Percentiles rank a stretch among this genome's conserved stretches.
Conservation (phyloP, 2,113 vertebrate genomes). For the Panurus biarmicus region DNA sequence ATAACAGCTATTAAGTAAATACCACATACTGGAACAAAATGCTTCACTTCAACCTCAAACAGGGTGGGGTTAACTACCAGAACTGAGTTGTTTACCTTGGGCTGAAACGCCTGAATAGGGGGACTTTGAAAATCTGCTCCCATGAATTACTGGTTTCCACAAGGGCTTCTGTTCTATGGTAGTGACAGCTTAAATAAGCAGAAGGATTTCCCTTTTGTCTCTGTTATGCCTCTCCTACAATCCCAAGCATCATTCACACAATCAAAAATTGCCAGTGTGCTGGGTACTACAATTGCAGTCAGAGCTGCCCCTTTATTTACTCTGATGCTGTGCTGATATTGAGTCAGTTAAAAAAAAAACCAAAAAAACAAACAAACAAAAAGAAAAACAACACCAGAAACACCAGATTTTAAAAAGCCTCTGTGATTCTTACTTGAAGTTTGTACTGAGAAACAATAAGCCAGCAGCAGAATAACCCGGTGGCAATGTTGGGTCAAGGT, state of each 20-base stretch:
- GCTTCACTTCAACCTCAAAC: constrained; percentile 3
- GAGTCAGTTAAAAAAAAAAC: background rate
- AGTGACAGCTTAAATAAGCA: constrained; percentile 18
- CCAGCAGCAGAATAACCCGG: background rate
- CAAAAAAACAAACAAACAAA: background rate
- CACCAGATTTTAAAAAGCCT: accelerated
- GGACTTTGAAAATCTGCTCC: constrained; percentile 8
- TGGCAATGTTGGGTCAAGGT: background rate
- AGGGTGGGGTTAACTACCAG: constrained; percentile 28
- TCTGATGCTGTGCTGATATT: background rate
- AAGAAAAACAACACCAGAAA: too few relatives aligned
- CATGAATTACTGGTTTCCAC: background rate
- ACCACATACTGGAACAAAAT: background rate
- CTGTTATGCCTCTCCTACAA: background rate
- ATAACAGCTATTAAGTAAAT: constrained; percentile 45
- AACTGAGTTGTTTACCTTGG: constrained; percentile 32
- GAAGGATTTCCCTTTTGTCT: constrained; percentile 11
- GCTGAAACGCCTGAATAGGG: background rate
- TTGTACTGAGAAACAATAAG: background rate
- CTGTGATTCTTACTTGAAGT: background rate
- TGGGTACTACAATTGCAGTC: background rate
- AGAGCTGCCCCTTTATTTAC: background rate
- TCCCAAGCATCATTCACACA: background rate
- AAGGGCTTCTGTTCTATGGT: background rate
- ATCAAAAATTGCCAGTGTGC: background rate